Base-by-base conservation (phyloP, 2,888 invertebrate species). In the Rhorus exstirpatorius region DNA sequence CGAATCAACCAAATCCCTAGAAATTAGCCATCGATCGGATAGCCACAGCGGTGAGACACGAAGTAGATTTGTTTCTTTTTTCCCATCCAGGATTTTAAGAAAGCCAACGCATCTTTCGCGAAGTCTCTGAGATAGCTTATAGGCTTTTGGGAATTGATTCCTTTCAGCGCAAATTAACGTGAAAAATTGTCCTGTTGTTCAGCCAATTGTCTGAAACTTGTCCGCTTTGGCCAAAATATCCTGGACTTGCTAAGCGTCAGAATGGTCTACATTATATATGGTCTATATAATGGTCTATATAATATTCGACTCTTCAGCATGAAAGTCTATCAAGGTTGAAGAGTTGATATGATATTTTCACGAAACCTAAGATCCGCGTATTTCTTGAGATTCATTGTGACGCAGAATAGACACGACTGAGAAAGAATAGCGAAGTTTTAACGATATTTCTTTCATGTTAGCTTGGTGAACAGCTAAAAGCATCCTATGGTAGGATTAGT, bases 11-110 rank as follows among this genome's bases (percentile, higher is more conserved):
- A 0, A 35, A 67, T 38, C 26, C 44, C 58, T 67, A 26, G 60
- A 70, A 75, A 58, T 71, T 75, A 44, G 38, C 44, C 8, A 58
- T 58, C 49, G 46, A 14, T 24, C 10, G 38, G 63, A n/a, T 46
- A 49, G 19, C 19, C 24, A 51, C 49, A 17, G 21, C 49, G 24
- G 21, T 35, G 35, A 26, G 51, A n/a, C 14, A 31, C 68, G 6
- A 3, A 44, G 8, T 14, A 31, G 26, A 10, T 14, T 63, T 71
- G 3, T 26, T 61, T 31, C n/a, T n/a, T n/a, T n/a, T n/a, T n/a
- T n/a, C n/a, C n/a, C n/a, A n/a, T n/a, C 19, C 51, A 38, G 71
- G 44, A 76, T 44, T 8, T 26, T 46, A n/a, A 12, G 24, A 72
- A 67, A 70, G 19, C 76, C 41, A 8, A n/a, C 10, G 1, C 14